phyloP scores from a whole-genome alignment of 64 coral and sea anemone genomes.

The Stichodactyla helianthus region DNA sequence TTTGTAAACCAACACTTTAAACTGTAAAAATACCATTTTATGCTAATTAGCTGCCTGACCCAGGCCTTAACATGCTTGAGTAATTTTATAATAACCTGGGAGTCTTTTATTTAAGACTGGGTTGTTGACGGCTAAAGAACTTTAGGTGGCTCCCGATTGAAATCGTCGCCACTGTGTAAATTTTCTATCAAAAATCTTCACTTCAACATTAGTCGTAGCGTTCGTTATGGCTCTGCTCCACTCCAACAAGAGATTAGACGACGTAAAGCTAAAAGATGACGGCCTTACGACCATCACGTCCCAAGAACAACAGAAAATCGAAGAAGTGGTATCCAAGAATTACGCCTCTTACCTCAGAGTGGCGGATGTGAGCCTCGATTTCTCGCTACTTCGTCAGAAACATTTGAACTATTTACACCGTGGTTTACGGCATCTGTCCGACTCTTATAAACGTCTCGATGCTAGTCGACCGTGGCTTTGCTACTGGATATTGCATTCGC shows the following conservation, averaged over 20 bases:
- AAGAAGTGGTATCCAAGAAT: slow-evolving; percentile 60
- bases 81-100: too few species aligned
- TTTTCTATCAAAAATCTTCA: too few species aligned
- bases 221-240: slow-evolving; percentile 73
- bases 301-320: slow-evolving; percentile 78
- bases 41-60: too few species aligned
- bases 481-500: slow-evolving; percentile 95
- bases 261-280: slow-evolving; percentile 71
- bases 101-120: too few species aligned
- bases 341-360: slow-evolving; percentile 56
- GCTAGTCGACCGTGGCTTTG: slow-evolving; percentile 96
- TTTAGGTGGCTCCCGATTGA: too few species aligned
- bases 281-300: slow-evolving; percentile 72
- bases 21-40: too few species aligned
- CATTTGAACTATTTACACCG: slow-evolving; percentile 73
- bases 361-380: slow-evolving; percentile 40
- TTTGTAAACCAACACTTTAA: too few species aligned
- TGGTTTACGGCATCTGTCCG: slow-evolving; percentile 57
- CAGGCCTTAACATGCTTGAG: too few species aligned
- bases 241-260: slow-evolving; percentile 45
- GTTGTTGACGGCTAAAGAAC: too few species aligned
- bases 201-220: slow-evolving; percentile 7
- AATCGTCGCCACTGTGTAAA: too few species aligned
- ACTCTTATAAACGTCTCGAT: slow-evolving; percentile 86
- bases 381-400: slow-evolving; percentile 55